These are phyloP conservation scores for Thaumetopoea pityocampa DNA, from an alignment of 1,140 invertebrate species.

Conservation along the genomic window DNA sequence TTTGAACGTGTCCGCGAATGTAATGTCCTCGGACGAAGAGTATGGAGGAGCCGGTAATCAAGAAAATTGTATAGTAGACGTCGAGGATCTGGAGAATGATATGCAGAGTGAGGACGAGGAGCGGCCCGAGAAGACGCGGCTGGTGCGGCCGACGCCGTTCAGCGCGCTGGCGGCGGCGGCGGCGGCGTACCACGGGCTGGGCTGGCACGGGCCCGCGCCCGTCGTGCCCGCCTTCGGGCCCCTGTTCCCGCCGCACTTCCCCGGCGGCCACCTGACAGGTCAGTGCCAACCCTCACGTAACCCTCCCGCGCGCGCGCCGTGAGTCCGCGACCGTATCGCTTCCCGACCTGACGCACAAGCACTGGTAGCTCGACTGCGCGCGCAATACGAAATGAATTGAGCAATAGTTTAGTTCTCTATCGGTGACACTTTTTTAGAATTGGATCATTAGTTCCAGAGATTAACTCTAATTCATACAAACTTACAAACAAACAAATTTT, in stretches of 20 bases:
- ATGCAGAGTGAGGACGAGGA: constrained; percentile 62
- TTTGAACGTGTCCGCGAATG: constrained; percentile 50
- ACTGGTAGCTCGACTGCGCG: too few species aligned
- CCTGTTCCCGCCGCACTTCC: constrained; percentile 78
- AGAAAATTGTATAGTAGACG: constrained; percentile 82
- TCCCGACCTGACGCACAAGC: too few species aligned
- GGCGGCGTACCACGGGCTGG: constrained; percentile 77
- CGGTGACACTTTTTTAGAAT: too few species aligned
- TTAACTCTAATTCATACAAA: too few species aligned
- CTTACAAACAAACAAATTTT: too few species aligned
- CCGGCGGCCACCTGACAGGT: constrained; percentile 80
- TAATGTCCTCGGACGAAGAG: constrained; percentile 78
- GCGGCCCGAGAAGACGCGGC: constrained; percentile 63
- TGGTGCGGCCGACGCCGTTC: constrained; percentile 81
- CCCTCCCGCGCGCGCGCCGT: too few species aligned
- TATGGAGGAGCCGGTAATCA: constrained; percentile 79
- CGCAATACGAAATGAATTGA: too few species aligned
- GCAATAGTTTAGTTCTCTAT: too few species aligned
- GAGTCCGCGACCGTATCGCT: too few species aligned
- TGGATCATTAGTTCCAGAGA: too few species aligned
- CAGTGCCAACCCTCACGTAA: too few species aligned
- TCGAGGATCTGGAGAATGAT: constrained; percentile 80
- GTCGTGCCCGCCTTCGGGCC: constrained; percentile 68
- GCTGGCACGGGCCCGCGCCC: constrained; percentile 68
- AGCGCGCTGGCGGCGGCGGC: constrained; percentile 80